Percentiles rank a stretch among this genome's conserved stretches.
These are phyloP conservation scores for Dynastes hyllus DNA, from an alignment of 2,888 invertebrate species.

Conservation along the genomic window DNA sequence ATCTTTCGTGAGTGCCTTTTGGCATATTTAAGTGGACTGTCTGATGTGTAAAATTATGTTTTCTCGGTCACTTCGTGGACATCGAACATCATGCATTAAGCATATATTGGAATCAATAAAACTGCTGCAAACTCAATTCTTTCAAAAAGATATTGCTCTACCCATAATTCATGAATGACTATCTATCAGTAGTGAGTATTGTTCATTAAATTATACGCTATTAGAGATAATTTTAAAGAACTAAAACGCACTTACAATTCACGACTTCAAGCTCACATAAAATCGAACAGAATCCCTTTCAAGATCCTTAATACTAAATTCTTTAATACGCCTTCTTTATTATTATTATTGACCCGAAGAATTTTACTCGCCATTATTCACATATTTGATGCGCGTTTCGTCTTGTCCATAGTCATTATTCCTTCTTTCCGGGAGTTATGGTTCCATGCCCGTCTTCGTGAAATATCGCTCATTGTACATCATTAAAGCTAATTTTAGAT, in stretches of 20 bases:
- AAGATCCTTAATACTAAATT: background rate
- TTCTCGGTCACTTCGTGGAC: too few species aligned
- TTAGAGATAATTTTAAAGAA: background rate
- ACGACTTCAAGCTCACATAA: constrained; percentile 2
- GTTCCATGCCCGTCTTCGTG: background rate
- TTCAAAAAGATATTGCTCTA: too few species aligned
- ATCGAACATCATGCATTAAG: too few species aligned
- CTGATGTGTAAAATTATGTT: too few species aligned
- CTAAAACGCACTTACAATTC: background rate
- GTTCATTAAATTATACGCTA: background rate
- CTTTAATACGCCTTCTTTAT: background rate
- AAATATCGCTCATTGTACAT: constrained; percentile 10
- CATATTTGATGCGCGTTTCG: constrained; percentile 6
- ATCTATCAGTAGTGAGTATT: too few species aligned
- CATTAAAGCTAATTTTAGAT: constrained; percentile 11
- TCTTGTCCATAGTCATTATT: constrained; percentile 15
- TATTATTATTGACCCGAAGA: constrained; percentile 4
- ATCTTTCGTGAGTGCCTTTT: too few species aligned
- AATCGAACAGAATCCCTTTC: background rate
- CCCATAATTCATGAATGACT: too few species aligned
- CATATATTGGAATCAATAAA: too few species aligned
- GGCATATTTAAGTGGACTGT: too few species aligned
- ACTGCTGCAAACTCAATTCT: too few species aligned
- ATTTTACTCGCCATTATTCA: constrained; percentile 10
- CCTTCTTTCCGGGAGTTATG: constrained; percentile 2